Percentiles rank a stretch among this genome's conserved stretches.
phyloP scores from a whole-genome alignment of 2,797 vertebrate species.

The Pangasius larnaudii region DNA sequence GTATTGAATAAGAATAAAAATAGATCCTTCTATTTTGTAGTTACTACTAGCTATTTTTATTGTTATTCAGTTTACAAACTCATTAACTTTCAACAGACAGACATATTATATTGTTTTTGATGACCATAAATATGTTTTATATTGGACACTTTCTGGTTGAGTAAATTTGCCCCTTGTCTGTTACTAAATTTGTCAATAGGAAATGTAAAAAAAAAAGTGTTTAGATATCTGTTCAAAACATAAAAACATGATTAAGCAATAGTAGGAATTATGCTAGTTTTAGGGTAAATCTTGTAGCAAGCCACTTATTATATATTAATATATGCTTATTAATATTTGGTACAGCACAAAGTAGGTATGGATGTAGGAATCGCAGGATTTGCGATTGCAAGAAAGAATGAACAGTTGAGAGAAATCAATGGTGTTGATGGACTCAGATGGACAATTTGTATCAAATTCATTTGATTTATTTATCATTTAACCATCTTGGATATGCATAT shows the following conservation, averaged over 20 bases:
- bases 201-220: background rate
- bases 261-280: background rate
- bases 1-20: background rate
- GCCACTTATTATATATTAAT: background rate
- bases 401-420: background rate
- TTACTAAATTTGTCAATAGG: background rate
- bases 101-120: too few species aligned
- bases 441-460: slow-evolving; percentile 32
- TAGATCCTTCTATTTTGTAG: background rate
- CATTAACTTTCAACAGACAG: background rate
- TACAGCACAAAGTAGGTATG: background rate
- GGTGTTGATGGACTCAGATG: background rate
- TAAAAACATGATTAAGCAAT: background rate
- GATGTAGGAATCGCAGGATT: background rate
- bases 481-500: background rate
- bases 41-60: background rate
- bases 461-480: slow-evolving; percentile 39
- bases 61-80: background rate
- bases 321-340: background rate
- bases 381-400: background rate
- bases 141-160: background rate
- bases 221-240: background rate
- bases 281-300: background rate
- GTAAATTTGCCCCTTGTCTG: background rate
- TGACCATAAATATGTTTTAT: background rate